Percentiles rank a stretch among this genome's conserved stretches.
These are phyloP conservation scores for Mythimna impura DNA, from an alignment of 2,888 invertebrate genomes.

Conservation along the genomic window DNA sequence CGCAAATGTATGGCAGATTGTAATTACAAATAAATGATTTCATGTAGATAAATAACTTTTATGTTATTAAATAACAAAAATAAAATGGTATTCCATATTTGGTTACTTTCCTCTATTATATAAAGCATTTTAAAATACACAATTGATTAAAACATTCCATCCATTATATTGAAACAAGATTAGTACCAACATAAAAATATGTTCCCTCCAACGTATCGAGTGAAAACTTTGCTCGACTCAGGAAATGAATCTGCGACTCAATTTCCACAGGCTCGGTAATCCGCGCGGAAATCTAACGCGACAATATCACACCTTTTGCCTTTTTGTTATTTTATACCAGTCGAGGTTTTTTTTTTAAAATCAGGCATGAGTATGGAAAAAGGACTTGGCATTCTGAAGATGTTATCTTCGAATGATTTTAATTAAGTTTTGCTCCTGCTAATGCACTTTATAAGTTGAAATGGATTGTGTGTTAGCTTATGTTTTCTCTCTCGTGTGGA, in stretches of 20 bases:
- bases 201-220: conserved; percentile 20
- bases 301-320: conserved; percentile 65
- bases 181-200: conserved; percentile 49
- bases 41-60: too few relatives aligned
- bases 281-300: conserved; percentile 67
- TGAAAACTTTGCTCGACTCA: conserved; percentile 60
- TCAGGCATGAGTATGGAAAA: background rate
- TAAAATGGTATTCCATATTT: too few relatives aligned
- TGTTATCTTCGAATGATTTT: conserved; percentile 18
- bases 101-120: too few relatives aligned
- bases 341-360: conserved; percentile 37
- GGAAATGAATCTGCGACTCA: conserved; percentile 68
- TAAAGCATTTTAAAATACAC: too few relatives aligned
- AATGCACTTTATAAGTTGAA: too few relatives aligned
- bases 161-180: conserved; percentile 39
- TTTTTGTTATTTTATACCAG: conserved; percentile 53
- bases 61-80: too few relatives aligned
- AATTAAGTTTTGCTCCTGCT: conserved; percentile 18
- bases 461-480: too few relatives aligned
- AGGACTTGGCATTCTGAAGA: background rate
- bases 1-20: too few relatives aligned
- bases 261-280: conserved; percentile 65
- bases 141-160: background rate
- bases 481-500: too few relatives aligned
- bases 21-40: too few relatives aligned